Evolutionary conservation across 2,113 vertebrate species (phyloP), one percentile per base, ranked within the genome.

Genomic region (Atrichornis clamosus): DNA sequence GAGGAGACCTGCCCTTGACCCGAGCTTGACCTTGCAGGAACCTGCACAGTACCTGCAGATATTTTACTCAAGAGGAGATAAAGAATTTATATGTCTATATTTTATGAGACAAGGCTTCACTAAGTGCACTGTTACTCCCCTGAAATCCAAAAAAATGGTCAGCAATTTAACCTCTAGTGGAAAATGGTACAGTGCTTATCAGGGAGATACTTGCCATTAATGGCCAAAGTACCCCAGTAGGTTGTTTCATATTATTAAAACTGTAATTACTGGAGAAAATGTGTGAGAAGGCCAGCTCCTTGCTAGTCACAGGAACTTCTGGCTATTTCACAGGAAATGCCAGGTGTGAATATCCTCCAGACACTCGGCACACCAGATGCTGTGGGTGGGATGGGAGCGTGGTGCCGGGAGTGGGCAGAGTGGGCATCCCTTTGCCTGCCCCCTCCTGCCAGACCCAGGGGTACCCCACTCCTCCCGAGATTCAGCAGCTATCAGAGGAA

Each of bases 301-400:
- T 37, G 17, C 23, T 16, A 20, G 30, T 15, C 42, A 35, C 28
- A 72, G 28, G 6, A 33, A 64, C 47, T 80, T 87, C 39, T 35
- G 35, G 64, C 7, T 77, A n/a, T 49, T 59, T 87, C 58, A 22
- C 65, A 72, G 62, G 42, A 50, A 84, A 75, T 46, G 4, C 14
- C 52, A 46, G 46, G 26, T 78, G 49, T 50, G 70, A 44, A 47
- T 19, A 79, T 15, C 35, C 60, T 67, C 33, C 64, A 52, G 79
- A 60, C 44, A 15, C 32, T 42, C 30, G 22, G 13, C 27, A 33
- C 55, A 39, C 10, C 15, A 70, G 39, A 60, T 14, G 4, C 30
- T 9, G 39, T 5, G 24, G 23, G 46, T 59, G 42, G 59, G 33
- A 37, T 5, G 6, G 68, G 41, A 59, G 15, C 0, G 0, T 15